These are phyloP conservation scores for Balaeniceps rex DNA, from an alignment of 2,113 vertebrate species.

Conservation along the genomic window DNA sequence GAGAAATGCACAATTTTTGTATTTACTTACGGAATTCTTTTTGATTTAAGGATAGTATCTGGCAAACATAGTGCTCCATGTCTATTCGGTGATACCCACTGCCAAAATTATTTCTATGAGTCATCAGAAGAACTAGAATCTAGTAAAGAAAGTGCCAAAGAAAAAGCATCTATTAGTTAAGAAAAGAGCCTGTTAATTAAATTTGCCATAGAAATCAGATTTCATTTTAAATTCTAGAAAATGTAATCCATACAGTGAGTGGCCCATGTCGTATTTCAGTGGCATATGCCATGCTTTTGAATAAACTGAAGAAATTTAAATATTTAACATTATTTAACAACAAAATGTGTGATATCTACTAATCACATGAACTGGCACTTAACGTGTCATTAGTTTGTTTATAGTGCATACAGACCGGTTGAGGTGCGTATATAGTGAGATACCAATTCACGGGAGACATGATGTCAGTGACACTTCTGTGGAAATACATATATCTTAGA, in stretches of 20 bases:
- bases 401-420: not conserved
- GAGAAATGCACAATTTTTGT: not conserved
- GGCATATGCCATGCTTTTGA: not conserved
- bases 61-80: rapidly evolving
- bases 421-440: not conserved
- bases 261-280: not conserved
- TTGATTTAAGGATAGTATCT: not conserved
- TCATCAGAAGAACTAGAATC: not conserved
- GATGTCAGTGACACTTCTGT: not conserved
- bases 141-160: not conserved
- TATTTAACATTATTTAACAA: not conserved
- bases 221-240: not conserved
- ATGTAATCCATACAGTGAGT: not conserved
- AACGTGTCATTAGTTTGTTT: not conserved
- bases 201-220: not conserved
- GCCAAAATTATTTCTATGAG: not conserved
- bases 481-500: not conserved
- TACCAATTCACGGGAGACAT: not conserved
- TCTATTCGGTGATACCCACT: not conserved
- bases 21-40: constrained; percentile 9
- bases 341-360: not conserved
- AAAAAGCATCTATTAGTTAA: not conserved
- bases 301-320: not conserved
- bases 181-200: not conserved
- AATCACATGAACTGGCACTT: not conserved